Evolutionary conservation across 2,113 vertebrate genomes (phyloP), one percentile per base, ranked within the genome.

Genomic region (Aegithalos caudatus): DNA sequence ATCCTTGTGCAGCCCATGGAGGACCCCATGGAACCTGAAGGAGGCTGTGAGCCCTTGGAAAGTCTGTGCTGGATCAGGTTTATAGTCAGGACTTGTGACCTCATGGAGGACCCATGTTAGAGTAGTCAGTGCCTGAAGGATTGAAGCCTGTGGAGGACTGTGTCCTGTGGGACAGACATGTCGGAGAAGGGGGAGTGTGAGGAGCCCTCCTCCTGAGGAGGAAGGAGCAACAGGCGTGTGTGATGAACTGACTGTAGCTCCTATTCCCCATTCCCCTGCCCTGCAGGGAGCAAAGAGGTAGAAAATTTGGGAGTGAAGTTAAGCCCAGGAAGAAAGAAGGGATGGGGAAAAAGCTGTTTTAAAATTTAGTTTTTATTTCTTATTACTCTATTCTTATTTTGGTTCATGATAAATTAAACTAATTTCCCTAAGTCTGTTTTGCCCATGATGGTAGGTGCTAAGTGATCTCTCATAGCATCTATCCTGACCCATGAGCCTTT

Each of bases 51-150:
- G 60, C 12, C 18, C 1, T 7, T 73, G 51, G 45, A 12, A 48
- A 23, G 10, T 4, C 29, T 4, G 1, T 3, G 18, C 38, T 14
- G 22, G 8, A 66, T 45, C n/a, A 54, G 5, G 7, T 51, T 47
- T 81, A 20, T 47, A 53, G 14, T 29, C 45, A 73, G 53, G 37
- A 35, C 56, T 40, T 53, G 25, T 38, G 28, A 48, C 7, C 25
- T 27, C 13, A 6, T 0, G 1, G 14, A 42, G 58, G 25, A 45
- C 25, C 29, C 12, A 33, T 0, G 0, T 20, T 56, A 31, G 22
- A 38, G 19, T 28, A 38, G 28, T 40, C 29, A 25, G 21, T 77
- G 14, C 31, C 21, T 80, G 57, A 76, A 51, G 33, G 27, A 40
- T 18, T 35, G n/a, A 58, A 18, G 24, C 38, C 38, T 38, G 8